Conservation (phyloP, 53 echinoderm and acorn worm species). For the Apostichopus leukothele region DNA sequence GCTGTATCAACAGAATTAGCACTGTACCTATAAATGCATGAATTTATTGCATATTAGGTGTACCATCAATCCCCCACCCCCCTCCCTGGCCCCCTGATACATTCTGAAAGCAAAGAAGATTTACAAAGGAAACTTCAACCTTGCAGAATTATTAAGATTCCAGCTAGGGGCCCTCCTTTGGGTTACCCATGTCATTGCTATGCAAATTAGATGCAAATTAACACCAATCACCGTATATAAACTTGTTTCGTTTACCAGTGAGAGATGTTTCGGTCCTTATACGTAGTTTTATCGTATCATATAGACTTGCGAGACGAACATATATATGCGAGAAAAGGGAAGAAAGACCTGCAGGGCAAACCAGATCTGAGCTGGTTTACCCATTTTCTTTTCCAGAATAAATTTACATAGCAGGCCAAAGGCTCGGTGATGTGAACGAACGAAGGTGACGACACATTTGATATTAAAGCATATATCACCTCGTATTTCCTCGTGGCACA, state of each 20-base stretch:
- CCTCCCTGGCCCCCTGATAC: neutral
- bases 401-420: neutral
- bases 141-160: neutral
- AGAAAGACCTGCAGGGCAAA: neutral
- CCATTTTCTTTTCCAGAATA: neutral
- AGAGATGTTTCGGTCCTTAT: neutral
- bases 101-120: neutral
- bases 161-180: neutral
- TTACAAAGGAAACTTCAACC: neutral
- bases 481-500: no score
- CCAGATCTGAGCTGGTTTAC: neutral
- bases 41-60: neutral
- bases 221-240: neutral
- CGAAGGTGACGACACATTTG: no score
- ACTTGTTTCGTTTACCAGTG: neutral
- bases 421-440: no score
- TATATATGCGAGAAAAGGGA: neutral
- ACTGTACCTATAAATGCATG: no score
- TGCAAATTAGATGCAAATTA: neutral
- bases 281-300: neutral
- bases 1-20: neutral
- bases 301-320: neutral
- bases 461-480: no score
- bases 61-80: neutral
- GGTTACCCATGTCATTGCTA: neutral